phyloP scores from a whole-genome alignment of 2,113 vertebrate genomes.

The Pleuronectes platessa region DNA sequence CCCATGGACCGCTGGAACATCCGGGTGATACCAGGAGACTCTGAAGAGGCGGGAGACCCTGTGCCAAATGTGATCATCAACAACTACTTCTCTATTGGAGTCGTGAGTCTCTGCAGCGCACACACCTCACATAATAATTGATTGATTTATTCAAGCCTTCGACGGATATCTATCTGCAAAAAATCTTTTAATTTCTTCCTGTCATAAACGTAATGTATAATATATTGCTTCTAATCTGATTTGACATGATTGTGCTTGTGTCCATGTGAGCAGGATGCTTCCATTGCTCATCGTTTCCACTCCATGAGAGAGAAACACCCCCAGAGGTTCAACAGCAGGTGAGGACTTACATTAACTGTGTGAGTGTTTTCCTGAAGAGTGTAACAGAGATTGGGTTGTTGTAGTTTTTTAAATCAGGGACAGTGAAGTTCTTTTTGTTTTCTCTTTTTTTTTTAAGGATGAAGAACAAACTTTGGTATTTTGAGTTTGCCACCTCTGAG shows the following conservation, averaged over 20 bases:
- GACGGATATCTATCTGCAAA: neutral
- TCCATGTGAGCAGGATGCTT: slow-evolving; percentile 86
- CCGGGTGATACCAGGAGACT: slow-evolving; percentile 84
- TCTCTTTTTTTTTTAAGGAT: slow-evolving; percentile 78
- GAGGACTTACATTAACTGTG: slow-evolving; percentile 10
- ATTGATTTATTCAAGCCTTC: neutral
- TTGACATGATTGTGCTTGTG: neutral
- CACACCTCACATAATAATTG: neutral
- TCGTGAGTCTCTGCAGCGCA: slow-evolving; percentile 81
- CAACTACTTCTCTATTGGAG: slow-evolving; percentile 94
- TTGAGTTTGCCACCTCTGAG: slow-evolving; percentile 94
- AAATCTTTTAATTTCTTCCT: too few species aligned
- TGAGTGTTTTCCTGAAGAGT: neutral
- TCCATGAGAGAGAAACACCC: slow-evolving; percentile 94
- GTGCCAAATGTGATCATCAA: slow-evolving; percentile 92
- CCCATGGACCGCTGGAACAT: slow-evolving; percentile 91
- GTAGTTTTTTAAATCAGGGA: neutral
- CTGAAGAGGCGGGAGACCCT: slow-evolving; percentile 85
- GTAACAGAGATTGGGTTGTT: neutral
- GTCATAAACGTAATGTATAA: neutral
- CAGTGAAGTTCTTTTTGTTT: neutral
- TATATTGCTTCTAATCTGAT: too few species aligned
- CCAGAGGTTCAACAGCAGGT: slow-evolving; percentile 96
- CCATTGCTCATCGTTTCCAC: slow-evolving; percentile 94
- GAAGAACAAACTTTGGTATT: slow-evolving; percentile 97